Base-by-base conservation (phyloP, 2,113 vertebrate genomes). In the Plotosus lineatus region DNA sequence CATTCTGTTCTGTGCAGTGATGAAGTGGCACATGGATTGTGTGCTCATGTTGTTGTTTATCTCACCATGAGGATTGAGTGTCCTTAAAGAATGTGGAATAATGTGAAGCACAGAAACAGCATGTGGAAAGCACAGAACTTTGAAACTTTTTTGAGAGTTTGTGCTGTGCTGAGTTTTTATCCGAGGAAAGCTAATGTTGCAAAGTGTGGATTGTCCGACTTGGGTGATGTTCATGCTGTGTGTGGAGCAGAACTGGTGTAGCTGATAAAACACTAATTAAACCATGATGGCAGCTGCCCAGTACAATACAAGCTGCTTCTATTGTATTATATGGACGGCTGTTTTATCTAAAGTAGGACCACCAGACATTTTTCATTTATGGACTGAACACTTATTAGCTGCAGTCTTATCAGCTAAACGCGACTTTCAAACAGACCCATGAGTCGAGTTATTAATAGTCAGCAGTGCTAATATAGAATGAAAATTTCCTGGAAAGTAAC, bases 11-110 rank as follows among this genome's bases (percentile, higher is more conserved):
- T 9, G 21, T 65, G 55, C 79, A 77, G 79, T 76, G 76, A 40
- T 38, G 17, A 72, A 40, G 46, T 2, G 63, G 79, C 79, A 82
- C 60, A 61, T 86, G 84, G 74, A 75, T 72, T 68, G 36, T 28
- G 31, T n/a, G 7, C 69, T 51, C 33, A 15, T 58, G 51, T 76
- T 14, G 10, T 55, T 38, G 31, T 81, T 81, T 75, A 66, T 19
- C 36, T 40, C 60, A 31, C 26, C 66, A 26, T 36, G 42, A 75
- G 38, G 60, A 82, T 33, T 44, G 19, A 69, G 31, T 78, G 23
- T 63, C 61, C 53, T n/a, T 69, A 9, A 21, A n/a, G 61, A 51
- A 75, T 31, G 28, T 0, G 0, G 46, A n/a, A 5, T 33, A 21
- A 61, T 69, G 51, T 44, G 26, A 38, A 55, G 28, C 5, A 56